Conservation (phyloP, 2,888 invertebrate genomes). For the Lumbricus terrestris region DNA sequence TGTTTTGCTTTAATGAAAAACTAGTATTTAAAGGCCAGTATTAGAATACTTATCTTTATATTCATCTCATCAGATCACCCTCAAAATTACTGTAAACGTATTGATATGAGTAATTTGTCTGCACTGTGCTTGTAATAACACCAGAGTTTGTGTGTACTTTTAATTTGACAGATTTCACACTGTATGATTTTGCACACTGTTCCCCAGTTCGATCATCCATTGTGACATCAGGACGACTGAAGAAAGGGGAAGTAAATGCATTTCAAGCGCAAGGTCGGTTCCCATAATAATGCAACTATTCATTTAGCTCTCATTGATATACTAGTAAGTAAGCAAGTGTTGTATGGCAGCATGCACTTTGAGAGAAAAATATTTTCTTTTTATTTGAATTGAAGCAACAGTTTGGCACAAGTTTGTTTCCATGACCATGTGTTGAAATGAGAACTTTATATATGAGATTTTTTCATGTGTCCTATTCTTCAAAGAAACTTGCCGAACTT, state of each 20-base stretch:
- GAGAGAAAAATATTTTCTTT: too few species aligned
- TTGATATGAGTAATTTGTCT: background rate
- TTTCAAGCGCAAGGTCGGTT: background rate
- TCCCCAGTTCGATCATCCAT: background rate
- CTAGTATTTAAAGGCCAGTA: background rate
- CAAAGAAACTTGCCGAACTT: too few species aligned
- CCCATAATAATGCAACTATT: background rate
- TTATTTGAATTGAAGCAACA: too few species aligned
- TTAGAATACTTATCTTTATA: background rate
- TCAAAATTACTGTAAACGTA: background rate
- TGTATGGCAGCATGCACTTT: too few species aligned
- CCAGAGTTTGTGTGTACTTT: background rate
- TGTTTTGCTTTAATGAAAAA: too few species aligned
- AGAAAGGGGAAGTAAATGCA: slow-evolving; percentile 9
- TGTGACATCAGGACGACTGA: slow-evolving; percentile 1
- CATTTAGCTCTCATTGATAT: background rate
- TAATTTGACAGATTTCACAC: background rate
- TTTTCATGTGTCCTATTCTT: too few species aligned
- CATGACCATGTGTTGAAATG: too few species aligned
- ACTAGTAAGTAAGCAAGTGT: too few species aligned
- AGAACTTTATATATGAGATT: too few species aligned
- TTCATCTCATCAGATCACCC: background rate
- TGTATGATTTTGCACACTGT: slow-evolving; percentile 13
- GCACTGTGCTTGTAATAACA: background rate
- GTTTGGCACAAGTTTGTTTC: too few species aligned